Conservation (phyloP, 2,888 invertebrate species). For the Oligia latruncula region DNA sequence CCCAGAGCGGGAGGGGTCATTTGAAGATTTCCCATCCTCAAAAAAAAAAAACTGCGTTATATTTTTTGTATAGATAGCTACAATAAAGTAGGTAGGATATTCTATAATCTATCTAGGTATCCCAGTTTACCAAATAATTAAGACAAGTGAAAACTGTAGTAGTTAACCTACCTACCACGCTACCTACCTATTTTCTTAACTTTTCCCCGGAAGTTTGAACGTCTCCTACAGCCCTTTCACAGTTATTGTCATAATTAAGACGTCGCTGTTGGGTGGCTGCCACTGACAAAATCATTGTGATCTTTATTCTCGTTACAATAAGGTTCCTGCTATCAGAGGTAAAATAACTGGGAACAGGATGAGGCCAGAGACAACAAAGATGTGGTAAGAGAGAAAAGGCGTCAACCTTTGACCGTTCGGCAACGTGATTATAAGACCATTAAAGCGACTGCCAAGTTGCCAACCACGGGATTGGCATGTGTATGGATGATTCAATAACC, state of each 20-base stretch:
- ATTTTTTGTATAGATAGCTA: not conserved
- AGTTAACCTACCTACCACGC: not conserved
- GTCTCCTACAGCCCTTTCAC: not conserved
- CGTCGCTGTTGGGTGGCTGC: not conserved
- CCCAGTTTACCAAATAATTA: not conserved
- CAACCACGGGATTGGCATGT: conserved; percentile 45
- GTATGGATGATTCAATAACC: conserved; percentile 39
- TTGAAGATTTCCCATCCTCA: too few species aligned
- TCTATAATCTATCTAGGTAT: not conserved
- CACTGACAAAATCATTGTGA: not conserved
- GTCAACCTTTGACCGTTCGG: conserved; percentile 12
- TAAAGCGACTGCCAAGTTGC: conserved; percentile 40
- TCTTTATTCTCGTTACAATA: not conserved
- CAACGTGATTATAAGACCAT: conserved; percentile 11
- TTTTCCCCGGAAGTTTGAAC: not conserved
- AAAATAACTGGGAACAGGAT: not conserved
- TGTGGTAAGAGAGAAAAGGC: not conserved
- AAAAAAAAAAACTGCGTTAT: not conserved
- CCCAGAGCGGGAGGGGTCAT: too few species aligned
- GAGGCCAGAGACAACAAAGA: not conserved
- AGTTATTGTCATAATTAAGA: too few species aligned
- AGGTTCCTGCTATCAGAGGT: not conserved
- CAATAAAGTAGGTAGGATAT: not conserved
- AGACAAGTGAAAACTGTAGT: not conserved
- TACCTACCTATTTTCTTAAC: not conserved